Evolutionary conservation across 2,797 vertebrate genomes (phyloP).

Genomic region (Pelochelys cantorii): DNA sequence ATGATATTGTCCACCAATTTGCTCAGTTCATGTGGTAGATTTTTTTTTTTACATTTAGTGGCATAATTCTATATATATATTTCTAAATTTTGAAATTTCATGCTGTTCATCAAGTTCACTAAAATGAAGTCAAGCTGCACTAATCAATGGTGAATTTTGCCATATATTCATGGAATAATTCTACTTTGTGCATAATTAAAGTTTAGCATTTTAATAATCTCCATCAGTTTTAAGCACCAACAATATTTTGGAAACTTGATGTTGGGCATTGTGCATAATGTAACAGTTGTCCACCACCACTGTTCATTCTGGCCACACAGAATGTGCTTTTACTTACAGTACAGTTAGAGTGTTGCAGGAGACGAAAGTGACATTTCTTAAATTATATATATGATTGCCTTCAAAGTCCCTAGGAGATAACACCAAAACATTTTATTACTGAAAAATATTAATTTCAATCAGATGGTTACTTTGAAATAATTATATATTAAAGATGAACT

Average conservation of each 20-base stretch:
- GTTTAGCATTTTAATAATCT: neutral
- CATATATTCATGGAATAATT: neutral
- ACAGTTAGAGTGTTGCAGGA: conserved; percentile 93
- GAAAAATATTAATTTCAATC: conserved; percentile 37
- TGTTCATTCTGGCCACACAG: neutral
- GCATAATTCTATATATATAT: neutral
- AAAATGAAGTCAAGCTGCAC: neutral
- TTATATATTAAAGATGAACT: conserved; percentile 16
- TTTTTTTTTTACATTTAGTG: neutral
- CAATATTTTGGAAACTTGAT: neutral
- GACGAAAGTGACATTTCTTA: conserved; percentile 90
- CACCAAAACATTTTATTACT: conserved; percentile 34
- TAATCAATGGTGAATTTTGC: neutral
- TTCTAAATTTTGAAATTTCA: neutral
- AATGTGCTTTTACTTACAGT: conserved; percentile 88
- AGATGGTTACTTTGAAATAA: neutral
- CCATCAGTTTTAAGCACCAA: neutral
- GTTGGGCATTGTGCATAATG: neutral
- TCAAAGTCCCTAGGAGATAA: conserved; percentile 90
- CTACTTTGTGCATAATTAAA: neutral
- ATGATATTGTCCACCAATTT: neutral
- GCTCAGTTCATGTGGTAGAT: neutral
- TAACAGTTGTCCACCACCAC: neutral
- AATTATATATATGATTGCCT: conserved; percentile 91
- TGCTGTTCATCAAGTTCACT: neutral